These are phyloP conservation scores for Thryonomys swinderianus DNA, from an alignment of 2,113 vertebrate species.

Conservation along the genomic window DNA sequence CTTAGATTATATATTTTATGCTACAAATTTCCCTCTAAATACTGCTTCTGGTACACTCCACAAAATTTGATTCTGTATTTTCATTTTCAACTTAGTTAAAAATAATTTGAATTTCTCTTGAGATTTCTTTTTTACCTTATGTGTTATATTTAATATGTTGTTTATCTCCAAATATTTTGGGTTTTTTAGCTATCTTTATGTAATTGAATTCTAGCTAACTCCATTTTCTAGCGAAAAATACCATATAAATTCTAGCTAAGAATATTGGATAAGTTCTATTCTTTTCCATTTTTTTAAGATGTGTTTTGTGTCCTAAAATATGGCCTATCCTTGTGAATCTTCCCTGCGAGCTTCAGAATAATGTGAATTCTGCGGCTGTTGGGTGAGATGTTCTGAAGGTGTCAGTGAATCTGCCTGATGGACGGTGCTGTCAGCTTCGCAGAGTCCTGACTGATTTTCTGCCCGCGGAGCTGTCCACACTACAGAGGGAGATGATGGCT, in stretches of 20 bases:
- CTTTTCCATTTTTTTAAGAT: neutral
- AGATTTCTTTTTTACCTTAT: constrained; percentile 1
- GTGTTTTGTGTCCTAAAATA: neutral
- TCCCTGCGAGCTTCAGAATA: neutral
- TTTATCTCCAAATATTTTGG: neutral
- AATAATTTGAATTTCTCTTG: neutral
- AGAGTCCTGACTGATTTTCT: constrained; percentile 21
- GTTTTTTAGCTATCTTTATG: neutral
- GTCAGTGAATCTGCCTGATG: neutral
- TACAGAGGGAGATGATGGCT: neutral
- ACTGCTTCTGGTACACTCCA: neutral
- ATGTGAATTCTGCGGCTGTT: neutral
- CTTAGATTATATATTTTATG: neutral
- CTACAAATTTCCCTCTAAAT: neutral
- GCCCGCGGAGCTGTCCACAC: neutral
- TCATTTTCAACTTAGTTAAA: neutral
- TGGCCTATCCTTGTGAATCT: neutral
- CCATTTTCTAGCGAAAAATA: neutral
- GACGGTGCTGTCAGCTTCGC: neutral
- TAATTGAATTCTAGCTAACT: neutral
- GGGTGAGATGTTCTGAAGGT: neutral
- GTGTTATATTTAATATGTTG: neutral
- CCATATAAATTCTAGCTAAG: neutral
- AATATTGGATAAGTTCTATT: neutral
- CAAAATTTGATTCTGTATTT: neutral